Evolutionary conservation across 1,140 invertebrate species (phyloP), one percentile per base, ranked within the genome.

Genomic region (Drosophila grimshawi): DNA sequence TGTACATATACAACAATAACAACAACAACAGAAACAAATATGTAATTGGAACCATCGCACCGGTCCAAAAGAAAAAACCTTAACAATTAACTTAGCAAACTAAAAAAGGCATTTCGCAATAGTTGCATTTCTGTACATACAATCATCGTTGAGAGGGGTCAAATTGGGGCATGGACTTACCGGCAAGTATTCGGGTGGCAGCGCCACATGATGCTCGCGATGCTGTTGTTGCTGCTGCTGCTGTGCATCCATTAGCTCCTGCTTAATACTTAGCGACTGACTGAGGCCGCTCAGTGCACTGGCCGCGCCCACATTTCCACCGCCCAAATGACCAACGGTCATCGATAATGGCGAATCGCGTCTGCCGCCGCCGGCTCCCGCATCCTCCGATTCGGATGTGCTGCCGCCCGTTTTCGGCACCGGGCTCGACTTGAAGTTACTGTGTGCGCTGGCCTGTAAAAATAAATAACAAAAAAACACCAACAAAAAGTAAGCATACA

Each of bases 361-460:
- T 78, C 93, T 30, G n/a, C 71, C 57, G n/a, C 39, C 39, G 5
- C 39, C 57, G 81, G 94, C 94, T 55, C 81, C 80, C 63, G 94
- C 90, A 90, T 95, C 94, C 81, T 93, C 93, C 76, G 94, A 94
- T 80, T 94, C 93, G 79, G 94, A 93, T 86, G 94, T 94, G 93
- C 95, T 95, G 75, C 85, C 85, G 35, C 85, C 91, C 11, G 91
- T 93, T 93, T 95, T 95, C 94, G 94, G 94, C 93, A 95, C 92
- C 91, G 94, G 94, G 93, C 94, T 94, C 85, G 94, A 94, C 93
- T 94, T 94, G 91, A 94, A 95, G 93, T 94, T 94, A 93, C 93
- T 93, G 91, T 94, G 93, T 82, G 94, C 93, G 66, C 93, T 94
- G 92, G 93, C 93, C 94, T 95, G 81, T 29, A 94, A 93, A 75